These are phyloP conservation scores for Salvelinus namaycush DNA, from an alignment of 2,113 vertebrate species.

Conservation along the genomic window DNA sequence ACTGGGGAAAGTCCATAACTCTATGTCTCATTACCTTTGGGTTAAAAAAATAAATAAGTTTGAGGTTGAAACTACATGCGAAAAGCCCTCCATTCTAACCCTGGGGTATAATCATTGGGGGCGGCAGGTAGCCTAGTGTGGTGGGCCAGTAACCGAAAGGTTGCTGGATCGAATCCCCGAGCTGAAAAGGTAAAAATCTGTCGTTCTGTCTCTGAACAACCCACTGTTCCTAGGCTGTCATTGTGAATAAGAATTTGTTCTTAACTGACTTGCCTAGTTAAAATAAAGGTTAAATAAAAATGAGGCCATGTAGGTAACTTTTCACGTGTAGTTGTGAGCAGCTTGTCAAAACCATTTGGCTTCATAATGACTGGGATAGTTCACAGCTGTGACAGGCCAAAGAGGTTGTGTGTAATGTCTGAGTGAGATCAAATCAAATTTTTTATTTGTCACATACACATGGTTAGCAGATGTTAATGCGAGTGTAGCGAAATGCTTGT, in stretches of 20 bases:
- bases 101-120: not conserved
- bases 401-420: not conserved
- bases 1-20: not conserved
- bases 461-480: too few relatives aligned
- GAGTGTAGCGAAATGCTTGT: too few relatives aligned
- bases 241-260: too few relatives aligned
- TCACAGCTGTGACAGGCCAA: not conserved
- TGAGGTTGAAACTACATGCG: not conserved
- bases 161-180: too few relatives aligned
- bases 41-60: not conserved
- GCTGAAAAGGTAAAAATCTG: too few relatives aligned
- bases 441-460: too few relatives aligned
- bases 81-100: not conserved
- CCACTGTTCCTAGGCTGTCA: too few relatives aligned
- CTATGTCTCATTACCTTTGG: not conserved
- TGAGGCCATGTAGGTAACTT: not conserved
- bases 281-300: too few relatives aligned
- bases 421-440: not conserved
- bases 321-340: slow-evolving; percentile 3
- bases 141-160: too few relatives aligned
- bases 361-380: slow-evolving; percentile 7
- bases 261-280: too few relatives aligned
- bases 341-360: not conserved
- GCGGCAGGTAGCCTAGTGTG: too few relatives aligned
- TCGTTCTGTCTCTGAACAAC: too few relatives aligned